phyloP scores from a whole-genome alignment of 1,140 invertebrate genomes.

The Medauroidea extradentata region DNA sequence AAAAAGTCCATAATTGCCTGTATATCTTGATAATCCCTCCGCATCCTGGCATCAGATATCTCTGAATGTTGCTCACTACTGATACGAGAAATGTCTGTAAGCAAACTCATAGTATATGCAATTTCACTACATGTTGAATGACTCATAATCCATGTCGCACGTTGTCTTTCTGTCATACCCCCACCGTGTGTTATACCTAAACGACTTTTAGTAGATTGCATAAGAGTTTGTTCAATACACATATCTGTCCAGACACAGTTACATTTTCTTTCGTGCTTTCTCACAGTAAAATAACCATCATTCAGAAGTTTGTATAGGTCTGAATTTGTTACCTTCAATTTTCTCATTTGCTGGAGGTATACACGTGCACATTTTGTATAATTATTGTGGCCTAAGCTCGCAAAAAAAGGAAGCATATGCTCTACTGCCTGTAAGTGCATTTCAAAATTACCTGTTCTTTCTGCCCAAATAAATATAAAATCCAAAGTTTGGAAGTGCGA shows the following conservation, averaged over 20 bases:
- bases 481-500: no score
- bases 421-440: no score
- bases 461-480: no score
- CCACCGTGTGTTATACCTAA: constrained; percentile 8
- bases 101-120: constrained; percentile 1
- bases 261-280: not conserved
- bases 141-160: constrained; percentile 4
- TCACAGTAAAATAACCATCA: constrained; percentile 1
- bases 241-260: not conserved
- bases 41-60: constrained; percentile 3
- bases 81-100: not conserved
- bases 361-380: constrained; percentile 38
- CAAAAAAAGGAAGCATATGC: no score
- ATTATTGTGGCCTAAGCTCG: no score
- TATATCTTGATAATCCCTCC: not conserved
- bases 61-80: not conserved
- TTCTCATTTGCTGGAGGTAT: constrained; percentile 43
- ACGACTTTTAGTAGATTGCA: constrained; percentile 5
- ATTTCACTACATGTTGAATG: constrained; percentile 5
- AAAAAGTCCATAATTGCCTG: not conserved
- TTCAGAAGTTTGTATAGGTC: no score
- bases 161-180: constrained; percentile 8
- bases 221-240: constrained; percentile 11
- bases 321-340: no score
- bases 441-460: no score